Percentiles rank a stretch among this genome's conserved stretches.
These are phyloP conservation scores for Mobula hypostoma DNA, from an alignment of 2,113 vertebrate genomes.

Conservation along the genomic window DNA sequence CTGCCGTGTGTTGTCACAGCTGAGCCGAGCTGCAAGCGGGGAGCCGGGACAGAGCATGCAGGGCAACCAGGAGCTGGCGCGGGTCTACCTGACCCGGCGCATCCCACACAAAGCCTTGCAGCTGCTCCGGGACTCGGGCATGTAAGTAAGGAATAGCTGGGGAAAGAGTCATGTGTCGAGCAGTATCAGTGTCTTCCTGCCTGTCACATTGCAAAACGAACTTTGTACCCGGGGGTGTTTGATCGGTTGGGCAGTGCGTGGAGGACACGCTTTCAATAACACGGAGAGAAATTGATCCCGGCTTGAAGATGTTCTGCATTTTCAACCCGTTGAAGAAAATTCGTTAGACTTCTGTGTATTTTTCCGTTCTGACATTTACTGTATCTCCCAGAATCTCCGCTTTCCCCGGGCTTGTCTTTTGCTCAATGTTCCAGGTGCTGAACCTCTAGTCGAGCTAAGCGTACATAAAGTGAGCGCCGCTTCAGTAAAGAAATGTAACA, in stretches of 20 bases:
- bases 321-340: neutral
- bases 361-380: no score
- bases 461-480: no score
- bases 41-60: neutral
- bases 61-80: slow-evolving; percentile 52
- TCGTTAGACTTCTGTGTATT: neutral
- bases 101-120: slow-evolving; percentile 69
- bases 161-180: neutral
- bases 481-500: neutral
- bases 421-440: no score
- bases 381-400: no score
- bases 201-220: neutral
- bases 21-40: slow-evolving; percentile 32
- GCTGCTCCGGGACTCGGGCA: slow-evolving; percentile 54
- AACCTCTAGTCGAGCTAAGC: no score
- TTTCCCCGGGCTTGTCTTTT: no score
- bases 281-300: neutral
- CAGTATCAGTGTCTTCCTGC: neutral
- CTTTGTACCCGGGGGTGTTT: neutral
- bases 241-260: neutral
- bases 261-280: neutral
- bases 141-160: slow-evolving; percentile 52
- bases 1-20: slow-evolving; percentile 44
- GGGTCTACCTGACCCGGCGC: slow-evolving; percentile 70
- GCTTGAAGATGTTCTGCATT: neutral